These are phyloP conservation scores for Dione juno DNA, from an alignment of 2,888 invertebrate species.

Conservation along the genomic window DNA sequence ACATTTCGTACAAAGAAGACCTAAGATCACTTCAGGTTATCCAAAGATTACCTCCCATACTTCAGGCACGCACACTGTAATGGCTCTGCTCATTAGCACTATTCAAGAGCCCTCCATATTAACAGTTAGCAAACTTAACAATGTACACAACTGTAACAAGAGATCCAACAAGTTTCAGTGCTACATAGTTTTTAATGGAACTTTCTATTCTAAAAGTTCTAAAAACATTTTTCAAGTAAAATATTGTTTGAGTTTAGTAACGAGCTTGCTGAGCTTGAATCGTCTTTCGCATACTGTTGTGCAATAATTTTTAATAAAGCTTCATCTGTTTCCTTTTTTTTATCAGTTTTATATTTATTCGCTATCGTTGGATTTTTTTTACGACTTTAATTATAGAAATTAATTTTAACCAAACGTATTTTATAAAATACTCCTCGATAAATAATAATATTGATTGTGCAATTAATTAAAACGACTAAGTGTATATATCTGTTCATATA, in stretches of 20 bases:
- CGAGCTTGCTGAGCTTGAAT: conserved; percentile 26
- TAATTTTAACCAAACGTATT: neutral
- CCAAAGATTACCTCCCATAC: conserved; percentile 29
- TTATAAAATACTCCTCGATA: too few species aligned
- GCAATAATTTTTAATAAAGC: conserved; percentile 25
- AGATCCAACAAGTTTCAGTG: conserved; percentile 42
- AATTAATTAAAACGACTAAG: neutral
- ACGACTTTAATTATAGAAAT: neutral
- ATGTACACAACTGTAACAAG: conserved; percentile 48
- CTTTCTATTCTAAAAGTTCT: conserved; percentile 45
- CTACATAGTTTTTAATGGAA: conserved; percentile 49
- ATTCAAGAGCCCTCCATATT: conserved; percentile 47
- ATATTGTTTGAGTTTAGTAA: conserved; percentile 38
- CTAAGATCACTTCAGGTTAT: conserved; percentile 25
- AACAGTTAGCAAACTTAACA: conserved; percentile 50
- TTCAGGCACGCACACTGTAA: conserved; percentile 48
- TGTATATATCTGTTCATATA: neutral
- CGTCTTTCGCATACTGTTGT: conserved; percentile 19
- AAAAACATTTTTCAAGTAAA: conserved; percentile 38
- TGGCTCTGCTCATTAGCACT: conserved; percentile 53
- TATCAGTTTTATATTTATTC: neutral
- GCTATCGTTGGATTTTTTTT: too few species aligned
- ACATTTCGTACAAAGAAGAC: conserved; percentile 15
- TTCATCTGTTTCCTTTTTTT: conserved; percentile 7
- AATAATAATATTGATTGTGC: too few species aligned